Base-by-base conservation (phyloP, 2,888 invertebrate genomes). In the Nymphalis c-album region DNA sequence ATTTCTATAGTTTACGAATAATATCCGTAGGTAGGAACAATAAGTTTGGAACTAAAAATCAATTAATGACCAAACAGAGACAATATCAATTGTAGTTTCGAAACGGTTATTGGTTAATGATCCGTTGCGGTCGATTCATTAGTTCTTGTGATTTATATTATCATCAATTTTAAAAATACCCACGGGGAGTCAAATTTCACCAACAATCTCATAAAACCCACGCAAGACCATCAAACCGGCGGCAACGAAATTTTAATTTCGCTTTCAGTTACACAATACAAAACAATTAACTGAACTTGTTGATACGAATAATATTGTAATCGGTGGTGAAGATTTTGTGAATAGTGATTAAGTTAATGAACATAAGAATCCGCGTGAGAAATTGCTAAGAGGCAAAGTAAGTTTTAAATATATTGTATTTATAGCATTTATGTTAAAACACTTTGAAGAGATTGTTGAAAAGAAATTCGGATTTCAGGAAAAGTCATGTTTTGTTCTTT, bases 11-110 rank as follows among this genome's bases (percentile, higher is more conserved):
- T 77, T 57, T 64, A 50, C 48, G 57, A 63, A 50, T 77, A 77
- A 78, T 78, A 81, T 78, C 80, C 78, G 82, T 83, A 81, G 79
- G 80, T 71, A 72, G 80, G 76, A 55, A 84, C 79, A 83, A 84
- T 82, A 78, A 76, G 83, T 78, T 60, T 63, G 51, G 61, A 62
- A 70, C 18, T 71, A 72, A 69, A 60, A 77, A 76, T 76, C 76
- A 76, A 77, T 77, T 77, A 76, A 71, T 53, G 60, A 64, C 64
- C 63, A 70, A 71, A 68, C 69, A 67, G 67, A 70, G 64, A 73
- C 71, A 76, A 73, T 72, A 64, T 57, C 70, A 68, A 75, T 75
- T 74, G 74, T 72, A 67, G 67, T 70, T 73, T 71, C 65, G 73
- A 72, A 69, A 73, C 75, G 75, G 74, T 73, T 65, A 59, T 64